Base-by-base conservation (phyloP, 2,888 invertebrate species). In the Eupithecia abbreviata region DNA sequence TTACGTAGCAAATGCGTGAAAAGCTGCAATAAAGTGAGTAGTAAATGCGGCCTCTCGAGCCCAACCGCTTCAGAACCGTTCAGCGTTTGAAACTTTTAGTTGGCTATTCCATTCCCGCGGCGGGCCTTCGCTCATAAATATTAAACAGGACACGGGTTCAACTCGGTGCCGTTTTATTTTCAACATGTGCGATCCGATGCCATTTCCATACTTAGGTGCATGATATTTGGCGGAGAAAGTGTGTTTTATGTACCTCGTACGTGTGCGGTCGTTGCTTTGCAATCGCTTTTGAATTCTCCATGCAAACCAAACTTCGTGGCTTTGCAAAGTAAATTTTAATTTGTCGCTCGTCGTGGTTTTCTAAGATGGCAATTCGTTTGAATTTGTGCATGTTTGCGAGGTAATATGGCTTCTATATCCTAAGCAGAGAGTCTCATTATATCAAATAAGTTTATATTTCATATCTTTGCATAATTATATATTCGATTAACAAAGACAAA, bases 41-140 rank as follows among this genome's bases (percentile, higher is more conserved):
- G 86, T 86, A 87, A 87, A 86, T 84, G 82, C 84, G 84, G 69
- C 80, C 82, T 68, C 67, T 68, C 45, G 80, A 65, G 73, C 79
- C 80, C 81, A 78, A 83, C 81, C 87, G 84, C 84, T 89, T 84
- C 85, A 83, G 85, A 86, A 87, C 80, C 84, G 85, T 88, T 88
- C 86, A 84, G 81, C 82, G 82, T 85, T 82, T 85, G 84, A 84
- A 90, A 89, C 83, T 89, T 89, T 87, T 84, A 85, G 84, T 84
- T 85, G 85, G 84, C 86, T 84, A 89, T 89, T 88, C 86, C 86
- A 84, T 82, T 78, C 84, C 80, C 81, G 76, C 78, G 79, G 82
- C 79, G 81, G 78, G 82, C 82, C 82, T 77, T 78, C 83, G 76
- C 85, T 89, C 90, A 90, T 90, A 90, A 89, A 90, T 90, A 90